Conservation (phyloP, 2,888 invertebrate genomes). For the Cheilosia grossa region DNA sequence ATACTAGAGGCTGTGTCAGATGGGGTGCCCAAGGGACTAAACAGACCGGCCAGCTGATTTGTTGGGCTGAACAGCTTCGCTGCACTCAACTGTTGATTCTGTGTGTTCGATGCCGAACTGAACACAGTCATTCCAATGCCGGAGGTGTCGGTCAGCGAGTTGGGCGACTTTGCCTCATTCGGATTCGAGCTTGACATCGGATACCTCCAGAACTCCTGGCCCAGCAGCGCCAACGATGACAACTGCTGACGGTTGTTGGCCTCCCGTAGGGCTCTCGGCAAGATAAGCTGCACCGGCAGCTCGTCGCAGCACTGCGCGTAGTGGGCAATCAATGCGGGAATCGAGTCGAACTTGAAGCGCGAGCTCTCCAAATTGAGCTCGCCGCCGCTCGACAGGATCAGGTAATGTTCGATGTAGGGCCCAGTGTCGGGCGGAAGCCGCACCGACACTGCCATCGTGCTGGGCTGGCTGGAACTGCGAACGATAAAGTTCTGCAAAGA, state of each 20-base stretch:
- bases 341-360: slow-evolving; percentile 95
- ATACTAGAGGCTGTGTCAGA: slow-evolving; percentile 89
- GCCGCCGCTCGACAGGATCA: slow-evolving; percentile 93
- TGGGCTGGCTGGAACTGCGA: slow-evolving; percentile 95
- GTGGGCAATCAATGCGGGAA: slow-evolving; percentile 96
- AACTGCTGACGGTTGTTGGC: slow-evolving; percentile 95
- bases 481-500: slow-evolving; percentile 94
- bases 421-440: slow-evolving; percentile 93
- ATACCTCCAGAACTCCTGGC: slow-evolving; percentile 93
- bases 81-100: slow-evolving; percentile 77
- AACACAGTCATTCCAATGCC: slow-evolving; percentile 83
- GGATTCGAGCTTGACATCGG: slow-evolving; percentile 90
- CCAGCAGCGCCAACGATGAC: slow-evolving; percentile 94
- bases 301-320: slow-evolving; percentile 97
- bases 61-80: slow-evolving; percentile 81
- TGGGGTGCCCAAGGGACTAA: slow-evolving; percentile 84
- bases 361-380: slow-evolving; percentile 96
- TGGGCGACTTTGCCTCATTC: slow-evolving; percentile 82
- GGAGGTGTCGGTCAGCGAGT: slow-evolving; percentile 83
- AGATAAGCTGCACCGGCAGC: slow-evolving; percentile 93
- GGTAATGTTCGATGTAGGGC: slow-evolving; percentile 97
- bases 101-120: slow-evolving; percentile 77
- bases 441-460: slow-evolving; percentile 97
- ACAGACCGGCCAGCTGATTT: slow-evolving; percentile 78
- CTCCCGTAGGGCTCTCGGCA: slow-evolving; percentile 93